phyloP scores from a whole-genome alignment of 2,888 invertebrate species.

The Lathronympha strigana region DNA sequence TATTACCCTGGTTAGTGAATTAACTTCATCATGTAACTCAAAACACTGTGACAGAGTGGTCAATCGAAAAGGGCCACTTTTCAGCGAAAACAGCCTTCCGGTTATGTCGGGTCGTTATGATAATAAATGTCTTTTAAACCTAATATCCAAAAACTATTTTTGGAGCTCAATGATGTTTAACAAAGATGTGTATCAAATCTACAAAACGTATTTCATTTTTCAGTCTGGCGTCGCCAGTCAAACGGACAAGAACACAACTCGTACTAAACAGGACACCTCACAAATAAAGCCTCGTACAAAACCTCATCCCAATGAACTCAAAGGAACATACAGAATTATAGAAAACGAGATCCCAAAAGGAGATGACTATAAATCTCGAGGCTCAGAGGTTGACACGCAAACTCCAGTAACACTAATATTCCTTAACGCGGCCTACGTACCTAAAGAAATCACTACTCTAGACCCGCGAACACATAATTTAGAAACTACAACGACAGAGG shows the following conservation, averaged over 20 bases:
- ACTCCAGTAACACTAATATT: conserved; percentile 13
- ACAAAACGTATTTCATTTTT: neutral
- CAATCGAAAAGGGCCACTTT: no score
- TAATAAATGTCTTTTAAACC: no score
- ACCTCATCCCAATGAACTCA: neutral
- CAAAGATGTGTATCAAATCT: neutral
- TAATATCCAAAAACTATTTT: no score
- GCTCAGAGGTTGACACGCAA: neutral
- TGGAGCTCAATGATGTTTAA: no score
- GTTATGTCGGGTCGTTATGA: no score
- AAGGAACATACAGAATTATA: neutral
- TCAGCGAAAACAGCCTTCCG: no score
- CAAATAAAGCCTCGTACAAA: neutral
- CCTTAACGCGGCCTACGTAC: neutral
- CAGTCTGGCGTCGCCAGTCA: neutral
- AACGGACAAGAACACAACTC: neutral
- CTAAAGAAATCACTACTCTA: neutral
- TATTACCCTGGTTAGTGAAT: no score
- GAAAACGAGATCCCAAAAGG: neutral
- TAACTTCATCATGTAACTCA: no score
- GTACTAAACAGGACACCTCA: neutral
- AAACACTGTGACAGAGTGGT: no score
- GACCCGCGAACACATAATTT: neutral
- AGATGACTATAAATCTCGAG: neutral
- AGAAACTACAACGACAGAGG: neutral